phyloP scores from a whole-genome alignment of 1,140 invertebrate genomes.

The Panagrolaimus sp. region DNA sequence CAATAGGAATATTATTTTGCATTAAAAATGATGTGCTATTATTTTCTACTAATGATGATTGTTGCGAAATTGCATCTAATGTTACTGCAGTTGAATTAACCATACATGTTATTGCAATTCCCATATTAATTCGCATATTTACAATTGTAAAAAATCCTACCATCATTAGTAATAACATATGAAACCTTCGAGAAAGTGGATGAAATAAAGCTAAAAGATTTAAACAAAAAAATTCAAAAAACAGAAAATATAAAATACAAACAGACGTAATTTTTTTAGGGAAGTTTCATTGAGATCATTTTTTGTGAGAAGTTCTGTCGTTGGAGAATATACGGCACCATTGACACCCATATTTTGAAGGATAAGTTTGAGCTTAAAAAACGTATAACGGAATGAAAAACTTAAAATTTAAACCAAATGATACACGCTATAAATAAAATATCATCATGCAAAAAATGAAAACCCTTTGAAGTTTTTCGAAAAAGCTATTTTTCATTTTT shows the following conservation, averaged over 20 bases:
- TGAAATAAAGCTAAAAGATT: constrained; percentile 31
- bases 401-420: too few species aligned
- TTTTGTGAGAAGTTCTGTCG: too few species aligned
- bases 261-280: constrained; percentile 4
- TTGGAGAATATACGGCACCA: too few species aligned
- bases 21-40: not conserved
- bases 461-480: too few species aligned
- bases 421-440: too few species aligned
- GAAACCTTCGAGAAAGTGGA: constrained; percentile 36
- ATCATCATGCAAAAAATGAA: too few species aligned
- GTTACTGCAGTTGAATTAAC: constrained; percentile 39
- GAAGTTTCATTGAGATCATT: too few species aligned
- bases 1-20: constrained; percentile 21
- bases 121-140: constrained; percentile 41
- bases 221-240: too few species aligned
- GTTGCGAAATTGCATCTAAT: not conserved
- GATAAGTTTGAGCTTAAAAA: too few species aligned
- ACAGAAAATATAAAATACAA: not conserved
- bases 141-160: constrained; percentile 38
- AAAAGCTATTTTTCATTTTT: too few species aligned
- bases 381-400: too few species aligned
- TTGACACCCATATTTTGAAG: too few species aligned
- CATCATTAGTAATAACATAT: constrained; percentile 37
- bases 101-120: constrained; percentile 47
- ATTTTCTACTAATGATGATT: not conserved